Conservation (phyloP, 2,888 invertebrate genomes). For the Serripes groenlandicus region DNA sequence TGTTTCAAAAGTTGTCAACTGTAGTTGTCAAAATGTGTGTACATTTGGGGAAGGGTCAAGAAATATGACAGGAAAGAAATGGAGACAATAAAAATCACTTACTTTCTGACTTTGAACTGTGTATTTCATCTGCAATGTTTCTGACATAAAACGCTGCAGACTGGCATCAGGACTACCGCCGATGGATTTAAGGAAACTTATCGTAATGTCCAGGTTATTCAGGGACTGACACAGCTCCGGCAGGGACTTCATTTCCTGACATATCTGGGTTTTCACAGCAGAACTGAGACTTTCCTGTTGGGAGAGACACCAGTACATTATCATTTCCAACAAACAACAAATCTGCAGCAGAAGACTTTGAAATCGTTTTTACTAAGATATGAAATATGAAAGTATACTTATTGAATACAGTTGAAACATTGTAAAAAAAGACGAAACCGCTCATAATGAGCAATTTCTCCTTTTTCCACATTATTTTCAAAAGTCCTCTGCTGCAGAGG, state of each 20-base stretch:
- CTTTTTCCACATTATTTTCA: not conserved
- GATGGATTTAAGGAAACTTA: constrained; percentile 68
- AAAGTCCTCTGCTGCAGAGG: no score
- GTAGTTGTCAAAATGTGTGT: no score
- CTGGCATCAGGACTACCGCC: constrained; percentile 53
- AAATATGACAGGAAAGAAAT: no score
- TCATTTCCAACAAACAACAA: no score
- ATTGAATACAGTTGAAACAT: not conserved
- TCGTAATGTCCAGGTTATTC: constrained; percentile 69
- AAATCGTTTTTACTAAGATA: no score
- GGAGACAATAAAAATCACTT: no score
- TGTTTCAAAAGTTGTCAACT: no score
- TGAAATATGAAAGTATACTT: no score
- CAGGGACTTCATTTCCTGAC: constrained; percentile 58
- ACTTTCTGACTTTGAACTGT: constrained; percentile 68
- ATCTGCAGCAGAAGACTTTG: no score
- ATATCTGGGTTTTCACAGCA: constrained; percentile 63
- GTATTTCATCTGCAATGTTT: constrained; percentile 72
- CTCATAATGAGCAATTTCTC: constrained; percentile 2
- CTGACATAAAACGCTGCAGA: constrained; percentile 72
- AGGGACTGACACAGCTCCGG: constrained; percentile 69
- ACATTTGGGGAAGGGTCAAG: no score
- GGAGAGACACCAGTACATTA: no score
- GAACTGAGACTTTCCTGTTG: constrained; percentile 58
- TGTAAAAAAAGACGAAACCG: not conserved